phyloP scores from a whole-genome alignment of 2,888 invertebrate genomes.

The Hypsopygia costalis region DNA sequence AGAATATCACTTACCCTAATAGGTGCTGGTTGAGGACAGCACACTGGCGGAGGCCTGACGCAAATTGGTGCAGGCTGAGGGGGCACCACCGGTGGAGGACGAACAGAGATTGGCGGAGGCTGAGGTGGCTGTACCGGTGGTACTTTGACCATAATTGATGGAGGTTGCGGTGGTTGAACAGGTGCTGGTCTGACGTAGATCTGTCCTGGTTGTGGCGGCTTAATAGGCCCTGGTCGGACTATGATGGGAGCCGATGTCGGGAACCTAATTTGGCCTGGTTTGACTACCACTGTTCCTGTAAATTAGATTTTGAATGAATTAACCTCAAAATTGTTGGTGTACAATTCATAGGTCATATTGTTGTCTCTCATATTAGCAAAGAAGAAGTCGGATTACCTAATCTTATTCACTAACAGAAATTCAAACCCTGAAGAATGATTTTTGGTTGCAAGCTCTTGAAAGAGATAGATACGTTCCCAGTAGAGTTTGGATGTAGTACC shows the following conservation, averaged over 20 bases:
- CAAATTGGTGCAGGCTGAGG: conserved; percentile 36
- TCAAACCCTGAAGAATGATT: too few relatives aligned
- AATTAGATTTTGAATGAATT: too few relatives aligned
- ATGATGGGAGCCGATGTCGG: conserved; percentile 42
- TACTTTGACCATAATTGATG: conserved; percentile 38
- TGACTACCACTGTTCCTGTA: conserved; percentile 48
- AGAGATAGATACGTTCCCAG: too few relatives aligned
- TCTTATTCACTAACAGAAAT: too few relatives aligned
- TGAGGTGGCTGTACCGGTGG: conserved; percentile 38
- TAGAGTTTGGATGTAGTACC: too few relatives aligned
- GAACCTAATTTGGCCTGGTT: conserved; percentile 55
- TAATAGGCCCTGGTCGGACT: conserved; percentile 46
- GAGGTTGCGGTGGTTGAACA: conserved; percentile 38
- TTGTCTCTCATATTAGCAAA: too few relatives aligned
- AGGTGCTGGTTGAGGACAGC: conserved; percentile 36
- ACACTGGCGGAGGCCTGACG: conserved; percentile 45
- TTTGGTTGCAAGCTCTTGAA: too few relatives aligned
- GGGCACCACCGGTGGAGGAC: conserved; percentile 17
- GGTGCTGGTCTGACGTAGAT: conserved; percentile 52
- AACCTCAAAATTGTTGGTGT: too few relatives aligned
- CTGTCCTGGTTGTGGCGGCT: conserved; percentile 34
- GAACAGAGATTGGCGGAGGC: conserved; percentile 46
- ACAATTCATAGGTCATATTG: too few relatives aligned
- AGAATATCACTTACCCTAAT: conserved; percentile 38
- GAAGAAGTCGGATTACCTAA: too few relatives aligned